These are phyloP conservation scores for Spinus olivaceus DNA, from an alignment of 2,797 vertebrate genomes.

Conservation along the genomic window DNA sequence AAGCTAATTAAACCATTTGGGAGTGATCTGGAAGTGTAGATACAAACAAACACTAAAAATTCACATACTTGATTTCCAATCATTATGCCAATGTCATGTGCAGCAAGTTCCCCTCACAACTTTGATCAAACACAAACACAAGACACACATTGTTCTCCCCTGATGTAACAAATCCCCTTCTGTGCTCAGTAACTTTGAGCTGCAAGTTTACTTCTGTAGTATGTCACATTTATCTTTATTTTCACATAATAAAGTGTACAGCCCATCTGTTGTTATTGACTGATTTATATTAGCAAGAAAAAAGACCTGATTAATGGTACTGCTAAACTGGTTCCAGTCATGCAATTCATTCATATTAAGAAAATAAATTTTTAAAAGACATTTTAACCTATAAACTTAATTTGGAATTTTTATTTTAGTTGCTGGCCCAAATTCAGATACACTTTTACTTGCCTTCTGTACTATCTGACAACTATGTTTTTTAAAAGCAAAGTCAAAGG, in stretches of 20 bases:
- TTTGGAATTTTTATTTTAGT: conserved; percentile 9
- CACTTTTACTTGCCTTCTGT: not conserved
- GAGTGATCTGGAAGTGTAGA: not conserved
- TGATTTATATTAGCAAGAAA: conserved; percentile 28
- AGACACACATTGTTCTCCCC: not conserved
- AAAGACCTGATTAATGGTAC: conserved; percentile 45
- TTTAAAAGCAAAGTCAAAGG: not conserved
- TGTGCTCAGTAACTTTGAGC: conserved; percentile 35
- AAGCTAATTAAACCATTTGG: conserved; percentile 28
- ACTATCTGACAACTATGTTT: not conserved
- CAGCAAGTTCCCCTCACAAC: not conserved
- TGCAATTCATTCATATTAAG: conserved; percentile 38
- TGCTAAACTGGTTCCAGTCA: conserved; percentile 9
- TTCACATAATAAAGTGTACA: conserved; percentile 48
- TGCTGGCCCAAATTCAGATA: not conserved
- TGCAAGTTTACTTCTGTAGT: conserved; percentile 34
- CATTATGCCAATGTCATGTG: not conserved
- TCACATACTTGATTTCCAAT: not conserved
- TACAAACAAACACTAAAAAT: conserved; percentile 10
- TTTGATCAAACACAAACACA: conserved; percentile 19
- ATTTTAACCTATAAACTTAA: conserved; percentile 25
- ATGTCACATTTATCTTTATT: conserved; percentile 55
- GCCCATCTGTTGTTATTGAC: conserved; percentile 40
- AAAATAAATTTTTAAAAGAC: conserved; percentile 19
- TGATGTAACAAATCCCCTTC: not conserved